Evolutionary conservation across 2,797 vertebrate species (phyloP), one percentile per base, ranked within the genome.

Genomic region (Mus caroli): DNA sequence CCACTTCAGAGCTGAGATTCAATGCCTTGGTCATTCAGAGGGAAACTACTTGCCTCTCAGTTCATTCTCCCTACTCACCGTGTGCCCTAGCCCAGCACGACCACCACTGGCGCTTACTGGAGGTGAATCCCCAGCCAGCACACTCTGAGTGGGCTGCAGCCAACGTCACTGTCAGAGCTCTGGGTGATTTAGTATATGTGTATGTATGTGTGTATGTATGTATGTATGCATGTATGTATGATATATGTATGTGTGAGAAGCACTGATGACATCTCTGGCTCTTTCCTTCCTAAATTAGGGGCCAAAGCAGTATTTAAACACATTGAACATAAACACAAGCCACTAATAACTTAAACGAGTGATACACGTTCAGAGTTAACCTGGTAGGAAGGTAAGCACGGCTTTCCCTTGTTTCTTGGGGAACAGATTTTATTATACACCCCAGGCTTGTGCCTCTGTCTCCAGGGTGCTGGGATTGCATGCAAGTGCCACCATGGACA

Each of bases 161-260:
- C 14, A n/a, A 50, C 28, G 22, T 40, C 28, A 13, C 15, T 46
- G 1, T 15, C 78, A 43, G 60, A 34, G 50, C 22, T 34, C 60
- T 7, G 1, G 54, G 77, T n/a, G 26, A 12, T n/a, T 71, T 15
- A 31, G 20, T 0, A 0, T 2, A 37, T 43, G 64, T 37, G 20
- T 5, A 17, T 1, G 0, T 3, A 34, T 40, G 73, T 37, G 37
- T 40, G 40, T n/a, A 20, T 9, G 26, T 8, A 24, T 1, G 0
- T 0, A 34, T n/a, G 75, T 37, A n/a, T 50, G 43, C 31, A 19
- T 10, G 17, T 14, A 24, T 0, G 0, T 3, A 37, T 34, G 62
- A 24, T 12, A 22, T 14, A 14, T 1, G 0, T 3, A 46, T 43
- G 80, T 46, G 50, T 50, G n/a, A 77, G 54, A 69, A 87, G 73